phyloP scores from a whole-genome alignment of 2,797 vertebrate species.

The Champsocephalus gunnari region DNA sequence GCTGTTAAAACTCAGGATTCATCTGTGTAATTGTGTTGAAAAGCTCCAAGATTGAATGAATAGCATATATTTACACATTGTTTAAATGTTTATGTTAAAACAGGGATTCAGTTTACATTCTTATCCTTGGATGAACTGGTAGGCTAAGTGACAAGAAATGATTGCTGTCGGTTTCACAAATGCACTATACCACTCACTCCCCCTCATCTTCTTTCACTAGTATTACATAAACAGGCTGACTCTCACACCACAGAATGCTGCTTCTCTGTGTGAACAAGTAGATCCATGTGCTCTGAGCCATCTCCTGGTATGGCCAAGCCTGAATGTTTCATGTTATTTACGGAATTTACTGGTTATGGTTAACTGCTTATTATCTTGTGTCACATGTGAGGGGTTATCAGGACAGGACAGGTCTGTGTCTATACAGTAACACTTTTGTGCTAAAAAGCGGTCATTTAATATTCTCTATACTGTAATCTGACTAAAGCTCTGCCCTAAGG shows the following conservation, averaged over 20 bases:
- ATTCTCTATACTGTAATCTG: constrained; percentile 39
- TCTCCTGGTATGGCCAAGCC: background rate
- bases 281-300: constrained; percentile 6
- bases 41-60: constrained; percentile 9
- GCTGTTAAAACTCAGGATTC: constrained; percentile 14
- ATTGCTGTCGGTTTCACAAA: constrained; percentile 19
- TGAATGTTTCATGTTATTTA: constrained; percentile 4
- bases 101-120: background rate
- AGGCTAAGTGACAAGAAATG: constrained; percentile 7
- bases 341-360: constrained; percentile 2
- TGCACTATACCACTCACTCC: constrained; percentile 48
- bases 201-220: constrained; percentile 32
- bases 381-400: constrained; percentile 6
- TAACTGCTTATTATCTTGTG: constrained; percentile 15
- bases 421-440: constrained; percentile 1
- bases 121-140: background rate
- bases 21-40: constrained; percentile 2
- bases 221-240: constrained; percentile 54
- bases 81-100: constrained; percentile 9
- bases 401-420: background rate
- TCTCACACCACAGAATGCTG: constrained; percentile 52
- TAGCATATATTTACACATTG: background rate
- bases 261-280: constrained; percentile 40
- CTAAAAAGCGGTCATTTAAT: constrained; percentile 4
- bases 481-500: constrained; percentile 33